phyloP scores from a whole-genome alignment of 2,888 invertebrate genomes.

The Crepidodera aurea region DNA sequence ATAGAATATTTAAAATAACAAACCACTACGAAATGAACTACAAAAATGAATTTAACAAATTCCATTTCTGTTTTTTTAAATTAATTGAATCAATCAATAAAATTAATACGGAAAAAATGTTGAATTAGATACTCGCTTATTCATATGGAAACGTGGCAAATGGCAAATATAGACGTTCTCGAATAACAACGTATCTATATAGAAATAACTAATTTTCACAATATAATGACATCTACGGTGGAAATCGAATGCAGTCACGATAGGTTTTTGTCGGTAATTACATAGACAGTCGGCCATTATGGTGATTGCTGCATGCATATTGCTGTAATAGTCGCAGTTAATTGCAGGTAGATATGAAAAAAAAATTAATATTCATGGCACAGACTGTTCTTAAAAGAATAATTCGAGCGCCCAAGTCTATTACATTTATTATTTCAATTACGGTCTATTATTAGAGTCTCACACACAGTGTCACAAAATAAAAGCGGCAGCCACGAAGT shows the following conservation, averaged over 20 bases:
- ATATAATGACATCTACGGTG: constrained; percentile 46
- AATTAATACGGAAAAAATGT: too few relatives aligned
- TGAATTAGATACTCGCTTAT: too few relatives aligned
- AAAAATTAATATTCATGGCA: constrained; percentile 38
- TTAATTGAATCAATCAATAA: too few relatives aligned
- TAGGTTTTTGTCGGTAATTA: constrained; percentile 57
- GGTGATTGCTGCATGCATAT: constrained; percentile 57
- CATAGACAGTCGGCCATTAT: constrained; percentile 54
- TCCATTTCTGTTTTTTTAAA: too few relatives aligned
- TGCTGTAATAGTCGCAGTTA: constrained; percentile 51
- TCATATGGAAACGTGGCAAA: constrained; percentile 17
- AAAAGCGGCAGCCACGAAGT: too few relatives aligned
- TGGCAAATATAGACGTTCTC: constrained; percentile 15
- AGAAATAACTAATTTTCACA: constrained; percentile 29
- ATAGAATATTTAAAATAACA: too few relatives aligned
- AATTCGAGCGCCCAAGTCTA: constrained; percentile 7
- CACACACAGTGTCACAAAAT: too few relatives aligned
- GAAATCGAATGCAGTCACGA: constrained; percentile 59
- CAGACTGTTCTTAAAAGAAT: constrained; percentile 28
- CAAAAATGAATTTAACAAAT: too few relatives aligned
- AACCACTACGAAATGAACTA: too few relatives aligned
- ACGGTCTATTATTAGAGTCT: neutral
- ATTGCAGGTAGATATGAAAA: constrained; percentile 43
- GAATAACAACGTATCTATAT: constrained; percentile 16
- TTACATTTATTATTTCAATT: constrained; percentile 15